Base-by-base conservation (phyloP, 2,888 invertebrate genomes). In the Perizoma affinitatum region DNA sequence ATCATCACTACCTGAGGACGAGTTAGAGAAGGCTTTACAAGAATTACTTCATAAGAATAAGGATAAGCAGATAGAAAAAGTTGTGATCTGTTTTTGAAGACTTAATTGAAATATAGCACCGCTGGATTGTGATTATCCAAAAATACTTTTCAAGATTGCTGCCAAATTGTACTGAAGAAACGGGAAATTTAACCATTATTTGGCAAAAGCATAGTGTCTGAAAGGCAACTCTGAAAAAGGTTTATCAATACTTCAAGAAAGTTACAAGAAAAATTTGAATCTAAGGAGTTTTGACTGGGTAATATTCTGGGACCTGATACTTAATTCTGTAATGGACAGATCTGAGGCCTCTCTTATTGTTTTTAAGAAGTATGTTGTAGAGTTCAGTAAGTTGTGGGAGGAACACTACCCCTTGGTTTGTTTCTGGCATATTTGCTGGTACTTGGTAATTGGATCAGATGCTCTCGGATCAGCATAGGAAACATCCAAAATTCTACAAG, bases 381-480 rank as follows among this genome's bases (percentile, higher is more conserved):
- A 93, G 44, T 94, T 95, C 70, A 94, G 94, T 50, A 83, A 92
- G 9, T 73, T 78, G 5, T 93, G 90, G 79, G 86, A 90, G 1
- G 95, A 96, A 68, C 92, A 93, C 61, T 94, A 94, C 73, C 93
- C 94, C 0, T 72, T 95, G 47, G 87, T 93, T 0, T 94, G 93
- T 63, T 93, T 95, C 22, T 96, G 96, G 96, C 94, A 95, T 68
- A 86, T 92, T 6, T 95, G 95, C 69, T 95, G 95, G 87, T 72
- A 90, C 93, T 54, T 95, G 95, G 95, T 95, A 93, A 73, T 93
- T 94, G 34, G 95, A 96, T 81, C 95, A 95, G 69, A 89, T 93
- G 77, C 73, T 94, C 3, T 94, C 95, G 0, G 76, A 93, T 63
- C 93, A 94, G 45, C 80, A 9, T 83, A 95, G 38, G 93, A 94